Evolutionary conservation across 2,888 invertebrate genomes (phyloP).

Genomic region (Lagria hirta): DNA sequence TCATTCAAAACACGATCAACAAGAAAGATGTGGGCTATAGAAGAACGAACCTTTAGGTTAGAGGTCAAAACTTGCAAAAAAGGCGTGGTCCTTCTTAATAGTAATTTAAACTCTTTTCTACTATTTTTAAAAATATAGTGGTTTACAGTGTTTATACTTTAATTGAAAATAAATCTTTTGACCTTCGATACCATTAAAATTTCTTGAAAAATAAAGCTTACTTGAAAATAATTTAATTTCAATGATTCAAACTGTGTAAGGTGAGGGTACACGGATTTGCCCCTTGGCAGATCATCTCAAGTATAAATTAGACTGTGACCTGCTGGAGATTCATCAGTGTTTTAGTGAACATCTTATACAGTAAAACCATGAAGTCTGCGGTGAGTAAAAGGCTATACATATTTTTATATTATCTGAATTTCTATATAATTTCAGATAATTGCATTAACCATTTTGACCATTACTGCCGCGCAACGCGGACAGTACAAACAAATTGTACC

Average conservation of each 20-base stretch:
- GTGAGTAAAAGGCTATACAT: conserved; percentile 19
- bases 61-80: conserved; percentile 11
- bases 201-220: conserved; percentile 13
- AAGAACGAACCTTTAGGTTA: conserved; percentile 18
- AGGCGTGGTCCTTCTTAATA: conserved; percentile 14
- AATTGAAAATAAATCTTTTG: too few relatives aligned
- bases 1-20: conserved; percentile 9
- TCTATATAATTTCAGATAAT: conserved; percentile 28
- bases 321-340: conserved; percentile 25
- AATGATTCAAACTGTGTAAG: conserved; percentile 16
- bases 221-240: background rate
- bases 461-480: conserved; percentile 31
- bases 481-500: conserved; percentile 30
- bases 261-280: conserved; percentile 25
- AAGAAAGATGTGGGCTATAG: conserved; percentile 12
- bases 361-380: conserved; percentile 25
- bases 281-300: conserved; percentile 24
- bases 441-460: conserved; percentile 28
- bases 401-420: too few relatives aligned
- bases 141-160: too few relatives aligned
- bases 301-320: conserved; percentile 28
- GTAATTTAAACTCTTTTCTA: too few relatives aligned
- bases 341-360: conserved; percentile 26
- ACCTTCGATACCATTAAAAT: conserved; percentile 14
- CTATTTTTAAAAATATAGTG: too few relatives aligned